Percentiles rank a stretch among this genome's conserved stretches.
Conservation (phyloP, 2,113 vertebrate genomes). For the Lagopus leucura region DNA sequence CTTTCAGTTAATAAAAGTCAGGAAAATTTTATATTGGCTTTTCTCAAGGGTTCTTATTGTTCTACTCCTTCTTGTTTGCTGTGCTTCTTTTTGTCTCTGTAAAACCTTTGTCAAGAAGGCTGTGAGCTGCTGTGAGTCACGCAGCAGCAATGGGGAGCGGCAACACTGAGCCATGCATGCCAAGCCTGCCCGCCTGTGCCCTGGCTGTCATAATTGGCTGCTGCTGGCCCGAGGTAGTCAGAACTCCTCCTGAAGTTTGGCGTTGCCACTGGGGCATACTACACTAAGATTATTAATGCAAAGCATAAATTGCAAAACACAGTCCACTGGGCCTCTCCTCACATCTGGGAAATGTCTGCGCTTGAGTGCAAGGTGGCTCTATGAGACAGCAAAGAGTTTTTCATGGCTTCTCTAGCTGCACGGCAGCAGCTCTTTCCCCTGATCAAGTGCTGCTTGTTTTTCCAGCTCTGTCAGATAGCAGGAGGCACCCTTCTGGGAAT, state of each 20-base stretch:
- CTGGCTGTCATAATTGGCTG: neutral
- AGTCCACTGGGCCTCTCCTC: neutral
- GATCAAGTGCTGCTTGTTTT: neutral
- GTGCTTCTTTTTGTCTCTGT: neutral
- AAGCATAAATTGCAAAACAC: neutral
- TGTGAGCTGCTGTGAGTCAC: slow-evolving; percentile 22
- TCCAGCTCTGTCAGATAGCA: neutral
- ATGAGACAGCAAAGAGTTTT: neutral
- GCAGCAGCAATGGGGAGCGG: slow-evolving; percentile 25
- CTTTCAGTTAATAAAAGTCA: neutral
- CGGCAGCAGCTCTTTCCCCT: neutral
- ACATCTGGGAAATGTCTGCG: neutral
- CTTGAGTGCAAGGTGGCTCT: neutral
- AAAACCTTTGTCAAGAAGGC: neutral
- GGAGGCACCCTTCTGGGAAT: neutral
- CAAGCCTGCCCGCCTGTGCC: neutral
- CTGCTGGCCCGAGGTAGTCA: neutral
- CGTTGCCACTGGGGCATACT: neutral
- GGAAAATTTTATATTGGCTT: neutral
- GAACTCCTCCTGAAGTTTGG: neutral
- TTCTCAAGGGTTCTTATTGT: neutral
- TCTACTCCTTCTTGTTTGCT: neutral
- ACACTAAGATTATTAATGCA: neutral
- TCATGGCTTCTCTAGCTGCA: neutral
- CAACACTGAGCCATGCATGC: neutral